These are phyloP conservation scores for Sula dactylatra DNA, from an alignment of 2,113 vertebrate genomes.

Conservation along the genomic window DNA sequence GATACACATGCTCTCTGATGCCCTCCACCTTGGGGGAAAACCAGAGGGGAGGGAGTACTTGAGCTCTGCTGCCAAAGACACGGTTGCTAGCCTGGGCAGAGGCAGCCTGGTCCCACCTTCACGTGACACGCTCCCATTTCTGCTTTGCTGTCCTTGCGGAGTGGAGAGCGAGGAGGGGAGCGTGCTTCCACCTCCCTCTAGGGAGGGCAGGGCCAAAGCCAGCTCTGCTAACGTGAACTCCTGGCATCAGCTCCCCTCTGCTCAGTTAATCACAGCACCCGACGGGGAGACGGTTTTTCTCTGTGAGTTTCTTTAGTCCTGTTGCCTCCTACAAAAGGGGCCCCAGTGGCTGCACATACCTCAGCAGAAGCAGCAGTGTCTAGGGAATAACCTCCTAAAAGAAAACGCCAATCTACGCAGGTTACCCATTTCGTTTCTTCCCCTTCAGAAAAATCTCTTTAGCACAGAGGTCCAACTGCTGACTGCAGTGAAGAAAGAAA, in stretches of 20 bases:
- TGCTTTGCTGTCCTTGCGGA: background rate
- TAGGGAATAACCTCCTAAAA: background rate
- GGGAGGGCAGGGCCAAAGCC: background rate
- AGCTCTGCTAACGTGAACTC: background rate
- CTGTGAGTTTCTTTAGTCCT: background rate
- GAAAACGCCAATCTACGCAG: background rate
- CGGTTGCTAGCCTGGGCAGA: fast-evolving
- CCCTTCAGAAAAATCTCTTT: background rate
- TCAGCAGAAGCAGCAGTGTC: background rate
- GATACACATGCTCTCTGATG: fast-evolving
- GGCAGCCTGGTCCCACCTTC: background rate
- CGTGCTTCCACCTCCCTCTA: background rate
- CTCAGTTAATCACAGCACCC: background rate
- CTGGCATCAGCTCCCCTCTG: background rate
- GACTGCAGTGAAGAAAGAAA: background rate
- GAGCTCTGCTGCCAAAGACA: background rate
- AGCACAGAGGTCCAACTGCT: background rate
- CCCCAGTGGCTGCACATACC: background rate
- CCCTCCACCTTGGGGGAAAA: background rate
- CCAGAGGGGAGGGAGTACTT: background rate
- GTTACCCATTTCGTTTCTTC: background rate
- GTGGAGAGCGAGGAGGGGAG: fast-evolving
- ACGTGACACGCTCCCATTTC: fast-evolving
- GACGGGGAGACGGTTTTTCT: fast-evolving
- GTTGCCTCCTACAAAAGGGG: background rate